Conservation (phyloP, 2,113 vertebrate species). For the Scomber colias region DNA sequence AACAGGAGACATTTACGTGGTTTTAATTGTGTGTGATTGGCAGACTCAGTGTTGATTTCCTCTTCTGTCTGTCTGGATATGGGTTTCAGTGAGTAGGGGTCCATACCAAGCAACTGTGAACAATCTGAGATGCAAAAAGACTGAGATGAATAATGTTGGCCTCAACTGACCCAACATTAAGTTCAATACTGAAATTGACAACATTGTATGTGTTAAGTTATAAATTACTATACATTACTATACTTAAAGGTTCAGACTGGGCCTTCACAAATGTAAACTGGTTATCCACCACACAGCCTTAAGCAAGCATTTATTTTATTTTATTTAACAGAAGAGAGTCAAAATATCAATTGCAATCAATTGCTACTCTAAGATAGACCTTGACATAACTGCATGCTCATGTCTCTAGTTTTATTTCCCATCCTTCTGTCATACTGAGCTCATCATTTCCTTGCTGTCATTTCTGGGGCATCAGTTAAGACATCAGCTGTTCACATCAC, state of each 20-base stretch:
- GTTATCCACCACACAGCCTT: not conserved
- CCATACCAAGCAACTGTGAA: constrained; percentile 36
- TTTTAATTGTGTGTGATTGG: constrained; percentile 56
- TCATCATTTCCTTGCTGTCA: no score
- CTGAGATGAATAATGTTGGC: not conserved
- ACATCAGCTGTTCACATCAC: no score
- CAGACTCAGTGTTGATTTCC: constrained; percentile 40
- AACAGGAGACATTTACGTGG: constrained; percentile 34
- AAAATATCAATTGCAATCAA: not conserved
- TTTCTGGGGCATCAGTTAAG: no score
- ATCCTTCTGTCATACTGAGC: no score
- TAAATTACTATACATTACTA: not conserved
- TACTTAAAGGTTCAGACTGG: not conserved
- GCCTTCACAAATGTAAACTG: not conserved
- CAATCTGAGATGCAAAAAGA: not conserved
- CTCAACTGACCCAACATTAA: not conserved
- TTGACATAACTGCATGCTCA: no score
- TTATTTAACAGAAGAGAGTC: not conserved
- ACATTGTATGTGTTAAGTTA: not conserved
- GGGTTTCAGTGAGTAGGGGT: constrained; percentile 7
- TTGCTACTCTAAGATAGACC: not conserved
- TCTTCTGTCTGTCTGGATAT: constrained; percentile 36
- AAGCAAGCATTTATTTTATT: not conserved
- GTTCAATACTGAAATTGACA: not conserved
- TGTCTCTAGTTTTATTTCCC: no score